Evolutionary conservation across 2,113 vertebrate species (phyloP), one percentile per base, ranked within the genome.

Genomic region (Callorhinus ursinus): DNA sequence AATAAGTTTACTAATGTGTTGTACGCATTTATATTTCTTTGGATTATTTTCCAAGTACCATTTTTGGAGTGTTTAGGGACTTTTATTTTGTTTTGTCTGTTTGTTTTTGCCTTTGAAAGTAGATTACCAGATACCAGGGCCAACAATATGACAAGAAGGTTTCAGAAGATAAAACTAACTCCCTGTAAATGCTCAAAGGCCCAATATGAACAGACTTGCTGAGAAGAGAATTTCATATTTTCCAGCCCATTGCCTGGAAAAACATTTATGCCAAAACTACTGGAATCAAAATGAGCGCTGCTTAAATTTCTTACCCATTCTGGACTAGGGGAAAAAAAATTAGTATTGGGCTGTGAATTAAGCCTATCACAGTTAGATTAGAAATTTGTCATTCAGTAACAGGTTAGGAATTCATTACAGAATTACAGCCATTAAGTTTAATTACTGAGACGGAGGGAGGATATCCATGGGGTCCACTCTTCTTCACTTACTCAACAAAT

Each of bases 191-290:
- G 53, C 61, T 88, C 88, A 97, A 82, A 94, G 74, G 59, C 31
- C 69, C 55, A 83, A 57, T 51, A 72, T 39, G 65, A 95, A 88
- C 7, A 91, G 79, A 39, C 21, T 81, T 39, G 7, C n/a, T 46
- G 69, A 88, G 36, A 85, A 93, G 24, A 87, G 55, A 92, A 80
- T 76, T 86, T 88, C 67, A 74, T 49, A 86, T 87, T 97, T 97
- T 95, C 86, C 82, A 97, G 49, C 76, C 61, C 82, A 96, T 19
- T 97, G 72, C 90, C 77, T 83, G 11, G 76, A 63, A 92, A 96
- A 96, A 90, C 46, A 28, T 86, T 92, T 87, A 90, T 39, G 10
- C 7, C 63, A 89, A 93, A 63, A 93, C 22, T 7, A 84, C 7
- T 84, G 36, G 39, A 83, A 93, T 88, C 59, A 83, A 96, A 90